Evolutionary conservation across 92 coral and sea anemone genomes (phyloP).

Genomic region (Bergia puertoricense): DNA sequence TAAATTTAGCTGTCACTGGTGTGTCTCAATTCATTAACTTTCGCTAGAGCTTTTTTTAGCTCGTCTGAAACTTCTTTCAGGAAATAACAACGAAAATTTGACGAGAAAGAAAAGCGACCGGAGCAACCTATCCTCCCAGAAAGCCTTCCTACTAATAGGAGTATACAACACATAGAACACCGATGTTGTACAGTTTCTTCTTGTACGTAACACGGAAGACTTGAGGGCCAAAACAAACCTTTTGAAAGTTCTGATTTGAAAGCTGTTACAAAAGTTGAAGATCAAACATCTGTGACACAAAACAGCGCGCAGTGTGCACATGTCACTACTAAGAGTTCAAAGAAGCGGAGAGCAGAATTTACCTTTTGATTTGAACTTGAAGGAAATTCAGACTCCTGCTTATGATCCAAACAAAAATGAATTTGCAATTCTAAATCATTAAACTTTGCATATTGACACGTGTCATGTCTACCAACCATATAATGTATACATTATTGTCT

Average conservation of each 20-base stretch:
- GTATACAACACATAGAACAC: too few species aligned
- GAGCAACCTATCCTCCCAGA: too few species aligned
- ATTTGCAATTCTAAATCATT: constrained; percentile 7
- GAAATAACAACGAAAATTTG: too few species aligned
- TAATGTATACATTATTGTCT: neutral
- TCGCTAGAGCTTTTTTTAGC: too few species aligned
- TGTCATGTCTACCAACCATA: neutral
- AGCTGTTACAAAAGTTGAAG: neutral
- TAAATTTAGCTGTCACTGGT: too few species aligned
- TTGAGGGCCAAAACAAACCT: neutral
- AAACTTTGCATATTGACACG: neutral
- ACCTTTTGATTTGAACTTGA: neutral
- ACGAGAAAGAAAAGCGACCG: too few species aligned
- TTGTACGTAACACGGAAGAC: neutral
- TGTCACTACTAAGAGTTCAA: neutral
- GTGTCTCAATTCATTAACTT: too few species aligned
- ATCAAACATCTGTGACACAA: neutral
- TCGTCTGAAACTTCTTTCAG: too few species aligned
- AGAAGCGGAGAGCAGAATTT: neutral
- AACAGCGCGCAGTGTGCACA: neutral
- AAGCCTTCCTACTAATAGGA: too few species aligned
- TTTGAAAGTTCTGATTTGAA: neutral
- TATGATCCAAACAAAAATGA: neutral
- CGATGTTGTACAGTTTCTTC: neutral
- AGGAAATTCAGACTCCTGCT: neutral